These are phyloP conservation scores for Artemisiospiza belli DNA, from an alignment of 2,113 vertebrate species.

Conservation along the genomic window DNA sequence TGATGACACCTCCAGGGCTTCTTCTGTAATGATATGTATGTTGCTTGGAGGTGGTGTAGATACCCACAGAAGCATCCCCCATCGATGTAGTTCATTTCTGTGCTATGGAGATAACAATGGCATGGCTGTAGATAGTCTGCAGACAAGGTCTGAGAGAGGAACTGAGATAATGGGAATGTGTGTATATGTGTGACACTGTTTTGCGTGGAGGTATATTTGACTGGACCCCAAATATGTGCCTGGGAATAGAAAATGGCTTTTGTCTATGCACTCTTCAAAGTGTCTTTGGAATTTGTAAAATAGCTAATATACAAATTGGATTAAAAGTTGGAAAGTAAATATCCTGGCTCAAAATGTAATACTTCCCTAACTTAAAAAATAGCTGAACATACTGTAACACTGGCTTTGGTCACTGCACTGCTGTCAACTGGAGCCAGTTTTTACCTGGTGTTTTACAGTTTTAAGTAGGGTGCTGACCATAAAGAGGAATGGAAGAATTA, in stretches of 20 bases:
- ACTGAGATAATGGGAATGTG: not conserved
- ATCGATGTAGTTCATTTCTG: rapidly evolving
- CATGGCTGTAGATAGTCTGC: not conserved
- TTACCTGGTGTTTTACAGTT: not conserved
- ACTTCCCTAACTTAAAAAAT: not conserved
- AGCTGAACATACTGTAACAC: not conserved
- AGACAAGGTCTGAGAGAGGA: not conserved
- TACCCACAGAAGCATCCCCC: not conserved
- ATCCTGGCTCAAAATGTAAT: not conserved
- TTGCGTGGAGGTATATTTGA: not conserved
- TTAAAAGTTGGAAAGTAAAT: not conserved
- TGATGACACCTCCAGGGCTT: not conserved
- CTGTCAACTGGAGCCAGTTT: not conserved
- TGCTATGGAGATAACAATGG: not conserved
- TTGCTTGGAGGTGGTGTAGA: not conserved
- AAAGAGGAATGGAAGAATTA: not conserved
- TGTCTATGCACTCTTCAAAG: not conserved
- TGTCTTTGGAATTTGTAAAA: not conserved
- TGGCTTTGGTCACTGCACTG: not conserved
- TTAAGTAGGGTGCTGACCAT: not conserved
- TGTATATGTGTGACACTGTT: not conserved
- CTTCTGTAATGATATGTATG: not conserved
- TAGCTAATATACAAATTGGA: not conserved
- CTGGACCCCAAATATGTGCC: not conserved
- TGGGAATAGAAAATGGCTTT: not conserved